A percentile compares a stretch with the other conserved stretches of the same genome.
Evolutionary conservation across 2,113 vertebrate genomes (phyloP).

Genomic region (Zootoca vivipara): DNA sequence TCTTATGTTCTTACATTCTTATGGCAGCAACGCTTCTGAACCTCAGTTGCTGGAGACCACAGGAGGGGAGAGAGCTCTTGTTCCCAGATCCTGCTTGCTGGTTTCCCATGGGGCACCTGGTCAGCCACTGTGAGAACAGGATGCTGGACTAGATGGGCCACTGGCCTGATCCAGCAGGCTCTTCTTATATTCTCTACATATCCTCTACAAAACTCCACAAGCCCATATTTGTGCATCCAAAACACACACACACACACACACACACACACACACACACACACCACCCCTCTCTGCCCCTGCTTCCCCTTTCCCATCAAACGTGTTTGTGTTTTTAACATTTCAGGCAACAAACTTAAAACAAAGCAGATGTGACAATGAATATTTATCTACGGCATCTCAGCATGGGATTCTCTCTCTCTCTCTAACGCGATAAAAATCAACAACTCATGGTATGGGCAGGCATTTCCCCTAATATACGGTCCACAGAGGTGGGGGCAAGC

Average conservation of each 20-base stretch:
- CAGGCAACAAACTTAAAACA: conserved; percentile 71
- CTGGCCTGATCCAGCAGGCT: no score
- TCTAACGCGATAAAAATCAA: conserved; percentile 72
- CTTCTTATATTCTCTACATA: conserved; percentile 25
- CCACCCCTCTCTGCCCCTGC: conserved; percentile 30
- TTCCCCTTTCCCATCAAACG: conserved; percentile 53
- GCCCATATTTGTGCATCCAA: conserved; percentile 44
- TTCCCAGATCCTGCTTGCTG: no score
- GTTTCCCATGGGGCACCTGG: no score
- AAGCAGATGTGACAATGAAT: conserved; percentile 76
- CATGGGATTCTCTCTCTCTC: conserved; percentile 73
- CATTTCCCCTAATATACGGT: conserved; percentile 68
- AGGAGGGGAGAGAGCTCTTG: no score
- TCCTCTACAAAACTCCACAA: conserved; percentile 23
- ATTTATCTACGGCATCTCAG: conserved; percentile 75
- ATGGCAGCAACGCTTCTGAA: no score
- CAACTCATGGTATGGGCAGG: conserved; percentile 70
- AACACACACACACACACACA: no score
- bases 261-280: no score
- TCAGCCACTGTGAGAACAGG: no score
- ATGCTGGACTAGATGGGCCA: no score
- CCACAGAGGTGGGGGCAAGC: conserved; percentile 62
- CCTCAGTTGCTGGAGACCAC: no score
- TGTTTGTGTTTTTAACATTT: conserved; percentile 74
- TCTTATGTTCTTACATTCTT: no score